Percentiles rank a stretch among this genome's conserved stretches.
phyloP scores from a whole-genome alignment of 2,888 invertebrate genomes.

The Barypeithes pellucidus region DNA sequence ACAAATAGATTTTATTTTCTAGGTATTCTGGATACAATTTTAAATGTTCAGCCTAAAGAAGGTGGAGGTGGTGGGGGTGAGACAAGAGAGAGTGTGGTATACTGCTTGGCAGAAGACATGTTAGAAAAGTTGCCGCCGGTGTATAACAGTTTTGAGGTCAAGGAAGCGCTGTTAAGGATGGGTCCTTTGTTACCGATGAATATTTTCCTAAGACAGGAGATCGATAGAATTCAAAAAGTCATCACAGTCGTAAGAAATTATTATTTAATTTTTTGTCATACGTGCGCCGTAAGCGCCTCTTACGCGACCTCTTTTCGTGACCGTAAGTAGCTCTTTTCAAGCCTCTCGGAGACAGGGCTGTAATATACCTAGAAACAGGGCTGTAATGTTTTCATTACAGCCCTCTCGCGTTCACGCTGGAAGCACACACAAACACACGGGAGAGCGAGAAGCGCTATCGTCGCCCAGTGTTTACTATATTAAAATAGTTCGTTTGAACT shows the following conservation, averaged over 20 bases:
- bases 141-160: slow-evolving; percentile 92
- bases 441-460: too few species aligned
- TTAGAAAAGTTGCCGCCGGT: slow-evolving; percentile 86
- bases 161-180: slow-evolving; percentile 91
- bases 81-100: slow-evolving; percentile 93
- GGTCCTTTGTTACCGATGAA: slow-evolving; percentile 96
- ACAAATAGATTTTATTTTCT: slow-evolving; percentile 3
- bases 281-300: too few species aligned
- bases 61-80: slow-evolving; percentile 91
- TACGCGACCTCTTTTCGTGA: too few species aligned
- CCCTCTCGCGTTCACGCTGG: too few species aligned
- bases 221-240: slow-evolving; percentile 90
- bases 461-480: too few species aligned
- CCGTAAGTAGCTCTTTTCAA: too few species aligned
- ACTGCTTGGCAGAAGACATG: slow-evolving; percentile 95
- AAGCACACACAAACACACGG: too few species aligned
- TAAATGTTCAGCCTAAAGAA: slow-evolving; percentile 98
- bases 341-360: too few species aligned
- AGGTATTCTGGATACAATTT: slow-evolving; percentile 92
- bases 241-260: slow-evolving; percentile 73
- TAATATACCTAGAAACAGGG: too few species aligned
- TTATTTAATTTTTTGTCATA: too few species aligned
- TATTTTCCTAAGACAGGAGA: slow-evolving; percentile 90
- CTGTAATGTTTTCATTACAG: too few species aligned
- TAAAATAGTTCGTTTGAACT: too few species aligned